Conservation (phyloP, 2,113 vertebrate species). For the Coreoperca whiteheadi region DNA sequence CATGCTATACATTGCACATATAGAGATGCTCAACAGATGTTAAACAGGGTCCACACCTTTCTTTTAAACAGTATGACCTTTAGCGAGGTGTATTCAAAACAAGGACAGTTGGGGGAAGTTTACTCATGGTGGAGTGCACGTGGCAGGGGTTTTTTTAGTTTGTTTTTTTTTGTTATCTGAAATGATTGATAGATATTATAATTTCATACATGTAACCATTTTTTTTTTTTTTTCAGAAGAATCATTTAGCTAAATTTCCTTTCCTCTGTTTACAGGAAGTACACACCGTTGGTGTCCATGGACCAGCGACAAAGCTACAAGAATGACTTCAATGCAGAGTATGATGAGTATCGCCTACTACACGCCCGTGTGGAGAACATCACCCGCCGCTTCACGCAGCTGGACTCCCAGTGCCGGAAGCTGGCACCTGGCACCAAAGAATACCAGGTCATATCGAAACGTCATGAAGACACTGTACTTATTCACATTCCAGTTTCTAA, state of each 20-base stretch:
- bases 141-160: neutral
- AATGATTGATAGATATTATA: no score
- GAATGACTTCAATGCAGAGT: conserved; percentile 92
- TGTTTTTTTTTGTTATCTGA: no score
- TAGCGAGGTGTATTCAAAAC: neutral
- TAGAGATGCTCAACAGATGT: neutral
- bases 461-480: neutral
- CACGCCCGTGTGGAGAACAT: conserved; percentile 88
- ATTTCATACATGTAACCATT: neutral
- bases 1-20: neutral
- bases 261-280: conserved; percentile 84
- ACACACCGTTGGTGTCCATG: conserved; percentile 84
- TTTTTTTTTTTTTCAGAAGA: no score
- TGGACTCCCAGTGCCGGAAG: conserved; percentile 86
- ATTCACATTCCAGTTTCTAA: neutral
- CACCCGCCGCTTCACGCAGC: conserved; percentile 85
- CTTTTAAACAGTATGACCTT: conserved; percentile 1
- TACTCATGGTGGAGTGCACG: neutral
- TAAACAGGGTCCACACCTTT: conserved; percentile 5
- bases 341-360: conserved; percentile 89
- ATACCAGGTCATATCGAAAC: conserved; percentile 84
- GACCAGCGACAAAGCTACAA: conserved; percentile 92
- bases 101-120: neutral
- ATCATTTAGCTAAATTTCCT: neutral
- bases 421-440: conserved; percentile 89